Evolutionary conservation across 2,888 invertebrate genomes (phyloP), one percentile per base, ranked within the genome.

Genomic region (Idaea aversata): DNA sequence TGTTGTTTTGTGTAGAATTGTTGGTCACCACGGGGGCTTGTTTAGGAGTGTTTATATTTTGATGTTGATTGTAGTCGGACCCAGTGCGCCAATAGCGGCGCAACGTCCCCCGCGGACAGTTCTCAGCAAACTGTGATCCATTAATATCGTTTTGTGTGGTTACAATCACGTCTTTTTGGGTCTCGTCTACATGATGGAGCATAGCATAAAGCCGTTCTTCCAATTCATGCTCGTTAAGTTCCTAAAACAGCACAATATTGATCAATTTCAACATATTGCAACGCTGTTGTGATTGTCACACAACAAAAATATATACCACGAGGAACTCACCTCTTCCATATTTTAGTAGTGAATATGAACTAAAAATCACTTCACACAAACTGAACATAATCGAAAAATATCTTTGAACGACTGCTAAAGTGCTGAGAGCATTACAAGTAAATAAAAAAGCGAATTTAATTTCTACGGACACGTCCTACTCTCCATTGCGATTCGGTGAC

Each of bases 161-260:
- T 10, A 77, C 75, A 71, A 72, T 81, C 70, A 82, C 75, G 77
- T 86, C 84, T 73, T 76, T 77, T 76, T 88, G 87, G 61, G 88
- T 85, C 72, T 86, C 84, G 76, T 92, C 90, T 70, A 86, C 88
- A 87, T 92, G 86, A 79, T 93, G 90, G 75, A 92, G 76, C 87
- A 90, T 88, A 81, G 93, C 88, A 87, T 93, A 92, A 72, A 93
- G 83, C 80, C 85, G 86, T 75, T 88, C 90, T 76, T 93, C 91
- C 84, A 90, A 79, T 74, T 93, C 93, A 88, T 90, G 85, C 77
- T 93, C 92, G 83, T 86, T 88, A 87, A 88, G 87, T 84, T 91
- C 93, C 93, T 93, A 81, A 76, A 91, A 90, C 76, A 75, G 63
- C 76, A 72, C 71, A 63, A 25, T 72, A 81, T 84, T 81, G 72